Conservation (phyloP, 2,888 invertebrate species). For the Allygus modestus region DNA sequence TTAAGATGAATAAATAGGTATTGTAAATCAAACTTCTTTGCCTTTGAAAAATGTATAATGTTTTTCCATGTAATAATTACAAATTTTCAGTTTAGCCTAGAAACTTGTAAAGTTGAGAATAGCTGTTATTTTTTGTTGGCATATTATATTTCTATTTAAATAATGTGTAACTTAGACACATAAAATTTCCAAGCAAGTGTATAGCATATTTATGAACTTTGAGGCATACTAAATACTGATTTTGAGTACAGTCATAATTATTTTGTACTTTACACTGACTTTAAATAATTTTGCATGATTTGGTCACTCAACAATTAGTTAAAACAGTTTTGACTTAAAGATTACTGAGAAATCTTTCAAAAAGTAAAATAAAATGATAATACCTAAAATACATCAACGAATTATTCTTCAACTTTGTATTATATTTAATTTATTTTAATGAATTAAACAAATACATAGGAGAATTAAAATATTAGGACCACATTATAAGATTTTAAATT, state of each 20-base stretch:
- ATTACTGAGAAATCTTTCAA: not conserved
- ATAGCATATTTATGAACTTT: not conserved
- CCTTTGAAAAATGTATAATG: not conserved
- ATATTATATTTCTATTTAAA: not conserved
- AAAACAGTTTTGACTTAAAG: not conserved
- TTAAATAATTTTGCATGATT: not conserved
- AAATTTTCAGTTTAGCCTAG: not conserved
- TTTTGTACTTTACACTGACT: not conserved
- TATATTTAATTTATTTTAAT: too few relatives aligned
- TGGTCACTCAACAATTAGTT: not conserved
- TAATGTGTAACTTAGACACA: not conserved
- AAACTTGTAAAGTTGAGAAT: not conserved
- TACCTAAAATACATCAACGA: not conserved
- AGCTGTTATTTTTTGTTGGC: not conserved
- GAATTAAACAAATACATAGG: too few relatives aligned
- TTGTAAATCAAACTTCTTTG: slow-evolving; percentile 14
- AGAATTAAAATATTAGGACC: too few relatives aligned
- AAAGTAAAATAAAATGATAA: not conserved
- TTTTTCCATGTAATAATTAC: not conserved
- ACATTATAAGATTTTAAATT: too few relatives aligned
- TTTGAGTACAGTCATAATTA: not conserved
- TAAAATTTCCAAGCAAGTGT: not conserved
- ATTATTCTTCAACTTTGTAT: too few relatives aligned
- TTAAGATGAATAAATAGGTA: slow-evolving; percentile 7
- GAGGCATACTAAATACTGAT: not conserved